Conservation (phyloP, 2,888 invertebrate genomes). For the Chymomyza fuscimana region DNA sequence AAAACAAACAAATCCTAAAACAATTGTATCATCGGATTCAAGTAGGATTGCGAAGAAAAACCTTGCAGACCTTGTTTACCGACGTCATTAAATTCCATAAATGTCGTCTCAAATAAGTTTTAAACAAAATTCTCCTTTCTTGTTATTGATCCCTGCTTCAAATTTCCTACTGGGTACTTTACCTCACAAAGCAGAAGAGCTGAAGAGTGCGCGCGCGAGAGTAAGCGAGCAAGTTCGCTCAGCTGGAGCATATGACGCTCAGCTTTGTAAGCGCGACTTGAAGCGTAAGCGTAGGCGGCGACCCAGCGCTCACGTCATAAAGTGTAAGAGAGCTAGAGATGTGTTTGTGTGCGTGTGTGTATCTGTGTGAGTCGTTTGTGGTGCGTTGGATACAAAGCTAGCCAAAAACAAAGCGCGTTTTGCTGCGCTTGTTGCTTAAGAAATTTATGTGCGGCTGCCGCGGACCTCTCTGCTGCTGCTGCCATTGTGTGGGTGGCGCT, state of each 20-base stretch:
- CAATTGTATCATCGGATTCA: too few relatives aligned
- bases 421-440: constrained; percentile 6
- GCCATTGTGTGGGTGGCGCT: constrained; percentile 65
- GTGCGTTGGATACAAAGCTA: constrained; percentile 4
- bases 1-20: too few relatives aligned
- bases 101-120: too few relatives aligned
- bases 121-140: too few relatives aligned
- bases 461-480: constrained; percentile 19
- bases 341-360: constrained; percentile 1
- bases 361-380: constrained; percentile 9
- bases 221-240: constrained; percentile 39
- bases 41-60: too few relatives aligned
- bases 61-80: too few relatives aligned
- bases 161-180: background rate
- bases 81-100: too few relatives aligned
- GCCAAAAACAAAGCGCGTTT: constrained; percentile 1
- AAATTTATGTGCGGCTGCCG: background rate
- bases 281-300: constrained; percentile 38
- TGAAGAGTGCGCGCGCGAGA: background rate
- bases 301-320: constrained; percentile 54
- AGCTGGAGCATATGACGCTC: constrained; percentile 61
- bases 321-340: constrained; percentile 26
- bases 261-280: constrained; percentile 49
- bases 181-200: constrained; percentile 32
- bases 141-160: too few relatives aligned